Evolutionary conservation across 2,888 invertebrate genomes (phyloP).

Genomic region (Hyposoter didymator): DNA sequence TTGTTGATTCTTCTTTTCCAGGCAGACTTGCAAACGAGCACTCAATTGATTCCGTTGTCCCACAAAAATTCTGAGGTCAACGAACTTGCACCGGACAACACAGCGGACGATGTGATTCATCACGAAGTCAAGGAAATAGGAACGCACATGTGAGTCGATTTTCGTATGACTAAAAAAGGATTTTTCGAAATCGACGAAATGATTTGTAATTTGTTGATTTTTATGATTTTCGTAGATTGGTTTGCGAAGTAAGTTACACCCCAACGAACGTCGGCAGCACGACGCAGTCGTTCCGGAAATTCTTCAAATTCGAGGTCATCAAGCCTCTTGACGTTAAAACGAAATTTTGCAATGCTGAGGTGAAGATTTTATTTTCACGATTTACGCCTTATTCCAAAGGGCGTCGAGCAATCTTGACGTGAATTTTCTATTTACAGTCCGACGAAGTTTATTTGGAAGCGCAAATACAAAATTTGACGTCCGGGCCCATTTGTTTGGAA

Average conservation of each 20-base stretch:
- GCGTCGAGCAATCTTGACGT: background rate
- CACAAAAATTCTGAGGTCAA: conserved; percentile 87
- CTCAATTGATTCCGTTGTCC: conserved; percentile 93
- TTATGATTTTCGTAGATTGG: conserved; percentile 87
- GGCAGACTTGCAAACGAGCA: conserved; percentile 97
- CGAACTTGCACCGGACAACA: conserved; percentile 90
- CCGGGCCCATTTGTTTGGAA: conserved; percentile 96
- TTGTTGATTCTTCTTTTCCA: conserved; percentile 80
- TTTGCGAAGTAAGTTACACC: conserved; percentile 98
- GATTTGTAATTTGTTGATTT: conserved; percentile 67
- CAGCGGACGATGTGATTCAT: conserved; percentile 97
- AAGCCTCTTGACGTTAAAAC: conserved; percentile 99
- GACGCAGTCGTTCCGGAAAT: conserved; percentile 95
- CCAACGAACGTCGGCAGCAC: conserved; percentile 86
- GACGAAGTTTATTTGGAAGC: conserved; percentile 91
- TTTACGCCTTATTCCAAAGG: background rate
- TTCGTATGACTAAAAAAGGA: background rate
- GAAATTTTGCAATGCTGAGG: conserved; percentile 98
- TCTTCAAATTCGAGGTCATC: conserved; percentile 98
- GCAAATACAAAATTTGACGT: conserved; percentile 96
- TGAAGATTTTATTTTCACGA: conserved; percentile 89
- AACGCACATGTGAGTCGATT: conserved; percentile 93
- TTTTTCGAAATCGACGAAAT: background rate
- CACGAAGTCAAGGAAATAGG: conserved; percentile 99
- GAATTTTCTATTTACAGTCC: conserved; percentile 82